Base-by-base conservation (phyloP, 2,888 invertebrate genomes). In the Eumacrocentrus americanus region DNA sequence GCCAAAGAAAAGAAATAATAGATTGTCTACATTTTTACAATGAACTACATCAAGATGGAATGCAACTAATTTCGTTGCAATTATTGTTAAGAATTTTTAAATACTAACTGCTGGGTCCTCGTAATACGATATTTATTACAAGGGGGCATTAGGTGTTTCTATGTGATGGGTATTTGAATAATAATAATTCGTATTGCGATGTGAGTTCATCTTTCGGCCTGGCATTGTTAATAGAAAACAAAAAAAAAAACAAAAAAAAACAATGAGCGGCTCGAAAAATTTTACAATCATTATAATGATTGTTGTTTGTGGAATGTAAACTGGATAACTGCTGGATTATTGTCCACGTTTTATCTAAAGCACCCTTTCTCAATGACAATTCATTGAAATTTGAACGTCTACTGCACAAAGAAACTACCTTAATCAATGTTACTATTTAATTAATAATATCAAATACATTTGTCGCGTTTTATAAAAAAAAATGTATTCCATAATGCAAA, bases 391-490 rank as follows among this genome's bases (percentile, higher is more conserved):
- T 78, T 79, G 68, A 77, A 75, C 74, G 77, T 79, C 80, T 80
- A 78, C 74, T 80, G 80, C 79, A 80, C 79, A 79, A 80, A 71
- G 75, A 59, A 48, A 47, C 74, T 76, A 77, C 65, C 70, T 75
- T 73, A 74, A 76, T 79, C 71, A 78, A 73, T 80, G 77, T 78
- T 80, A 76, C 76, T 76, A 76, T 67, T 61, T 77, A 77, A 69
- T 72, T 67, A 73, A 73, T 71, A 67, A 70, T 68, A 72, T 74
- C 73, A 72, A 72, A 69, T 72, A 58, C 69, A 76, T 77, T 74
- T 72, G 73, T 78, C 76, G 78, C 75, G 78, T 80, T 80, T 80
- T 80, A 77, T 79, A 80, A 79, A 75, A 44, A 54, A 37, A 73
- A 75, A 62, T 79, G 77, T 80, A 79, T 74, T 78, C 76, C 72